Percentiles rank a stretch among this genome's conserved stretches.
Conservation (phyloP, 2,888 invertebrate genomes). For the Drosophila nigricruria region DNA sequence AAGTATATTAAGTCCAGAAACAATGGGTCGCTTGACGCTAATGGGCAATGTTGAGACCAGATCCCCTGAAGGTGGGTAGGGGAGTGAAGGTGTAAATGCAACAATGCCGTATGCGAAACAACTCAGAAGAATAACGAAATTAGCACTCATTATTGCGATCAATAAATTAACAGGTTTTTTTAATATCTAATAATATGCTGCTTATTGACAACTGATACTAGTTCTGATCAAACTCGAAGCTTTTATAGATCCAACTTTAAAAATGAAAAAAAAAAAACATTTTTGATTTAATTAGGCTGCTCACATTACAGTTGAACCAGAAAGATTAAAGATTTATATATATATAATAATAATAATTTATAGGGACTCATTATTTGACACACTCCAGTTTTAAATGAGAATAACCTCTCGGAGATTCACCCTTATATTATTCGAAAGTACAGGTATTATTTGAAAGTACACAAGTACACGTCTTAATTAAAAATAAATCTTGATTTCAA, state of each 20-base stretch:
- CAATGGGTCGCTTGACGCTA: neutral
- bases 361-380: neutral
- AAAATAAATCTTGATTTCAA: neutral
- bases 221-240: neutral
- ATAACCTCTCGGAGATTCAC: neutral
- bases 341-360: neutral
- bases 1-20: neutral
- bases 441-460: neutral
- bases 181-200: neutral
- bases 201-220: neutral
- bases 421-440: neutral
- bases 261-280: neutral
- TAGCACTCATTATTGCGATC: neutral
- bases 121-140: neutral
- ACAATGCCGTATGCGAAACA: neutral
- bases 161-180: neutral
- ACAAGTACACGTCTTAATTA: neutral
- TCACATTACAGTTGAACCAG: neutral
- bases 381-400: neutral
- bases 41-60: neutral
- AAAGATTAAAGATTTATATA: neutral
- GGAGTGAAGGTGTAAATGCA: neutral
- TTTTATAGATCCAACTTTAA: slow-evolving; percentile 1
- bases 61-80: neutral
- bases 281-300: neutral